These are phyloP conservation scores for Lampris megalopsis DNA, from an alignment of 2,113 vertebrate genomes.

Conservation along the genomic window DNA sequence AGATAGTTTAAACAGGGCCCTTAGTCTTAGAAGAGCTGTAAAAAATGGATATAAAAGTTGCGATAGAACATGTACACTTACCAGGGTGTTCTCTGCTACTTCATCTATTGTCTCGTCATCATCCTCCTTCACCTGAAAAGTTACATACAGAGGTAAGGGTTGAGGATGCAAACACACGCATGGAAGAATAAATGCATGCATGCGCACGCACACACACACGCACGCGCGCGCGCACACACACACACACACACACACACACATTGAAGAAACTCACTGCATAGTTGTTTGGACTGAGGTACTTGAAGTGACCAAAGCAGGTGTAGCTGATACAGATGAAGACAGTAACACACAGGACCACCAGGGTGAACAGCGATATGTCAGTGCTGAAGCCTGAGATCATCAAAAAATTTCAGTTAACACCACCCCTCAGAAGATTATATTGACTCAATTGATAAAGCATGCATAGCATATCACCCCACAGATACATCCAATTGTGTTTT, in stretches of 20 bases:
- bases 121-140: constrained; percentile 71
- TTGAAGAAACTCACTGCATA: constrained; percentile 84
- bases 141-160: constrained; percentile 12
- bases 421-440: neutral
- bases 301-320: constrained; percentile 91
- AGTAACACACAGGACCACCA: constrained; percentile 87
- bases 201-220: neutral
- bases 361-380: constrained; percentile 89
- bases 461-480: too few relatives aligned
- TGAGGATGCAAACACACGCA: neutral
- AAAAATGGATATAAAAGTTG: neutral
- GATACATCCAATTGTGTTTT: too few relatives aligned
- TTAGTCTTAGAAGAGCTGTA: neutral
- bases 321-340: constrained; percentile 84
- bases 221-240: neutral
- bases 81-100: constrained; percentile 56
- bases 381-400: constrained; percentile 87
- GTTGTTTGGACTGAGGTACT: constrained; percentile 90
- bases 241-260: neutral
- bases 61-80: constrained; percentile 30
- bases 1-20: neutral
- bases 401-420: neutral
- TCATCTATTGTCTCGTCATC: constrained; percentile 56
- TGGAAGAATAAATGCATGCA: neutral
- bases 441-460: too few relatives aligned